phyloP scores from a whole-genome alignment of 2,797 vertebrate genomes.

The Molossus molossus region DNA sequence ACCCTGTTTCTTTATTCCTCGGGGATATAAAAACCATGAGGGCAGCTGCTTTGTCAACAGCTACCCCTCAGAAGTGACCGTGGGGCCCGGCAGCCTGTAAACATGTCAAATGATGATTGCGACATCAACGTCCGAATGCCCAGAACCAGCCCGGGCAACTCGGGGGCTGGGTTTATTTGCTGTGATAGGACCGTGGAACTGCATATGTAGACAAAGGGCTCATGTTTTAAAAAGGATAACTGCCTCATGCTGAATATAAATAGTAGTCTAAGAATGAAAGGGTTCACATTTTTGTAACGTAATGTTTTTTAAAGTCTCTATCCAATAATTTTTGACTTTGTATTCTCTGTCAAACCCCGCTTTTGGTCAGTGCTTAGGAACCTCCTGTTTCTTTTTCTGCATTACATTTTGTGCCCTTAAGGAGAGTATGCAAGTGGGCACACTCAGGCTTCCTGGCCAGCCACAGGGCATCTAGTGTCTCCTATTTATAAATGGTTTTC shows the following conservation, averaged over 20 bases:
- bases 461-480: accelerated
- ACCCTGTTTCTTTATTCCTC: neutral
- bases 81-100: accelerated
- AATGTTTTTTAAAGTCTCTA: neutral
- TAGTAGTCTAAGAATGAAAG: neutral
- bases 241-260: neutral
- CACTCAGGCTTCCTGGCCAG: neutral
- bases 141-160: neutral
- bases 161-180: neutral
- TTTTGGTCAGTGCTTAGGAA: neutral
- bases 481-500: neutral
- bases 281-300: neutral
- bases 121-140: accelerated
- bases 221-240: too few relatives aligned
- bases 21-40: accelerated
- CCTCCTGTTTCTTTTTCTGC: neutral
- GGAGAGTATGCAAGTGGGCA: neutral
- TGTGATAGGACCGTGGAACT: neutral
- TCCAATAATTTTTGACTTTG: neutral
- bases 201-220: neutral
- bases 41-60: too few relatives aligned
- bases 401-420: neutral
- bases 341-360: neutral
- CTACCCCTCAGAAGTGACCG: neutral
- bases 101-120: neutral